Base-by-base conservation (phyloP, 2,888 invertebrate genomes). In the Therioaphis trifolii region DNA sequence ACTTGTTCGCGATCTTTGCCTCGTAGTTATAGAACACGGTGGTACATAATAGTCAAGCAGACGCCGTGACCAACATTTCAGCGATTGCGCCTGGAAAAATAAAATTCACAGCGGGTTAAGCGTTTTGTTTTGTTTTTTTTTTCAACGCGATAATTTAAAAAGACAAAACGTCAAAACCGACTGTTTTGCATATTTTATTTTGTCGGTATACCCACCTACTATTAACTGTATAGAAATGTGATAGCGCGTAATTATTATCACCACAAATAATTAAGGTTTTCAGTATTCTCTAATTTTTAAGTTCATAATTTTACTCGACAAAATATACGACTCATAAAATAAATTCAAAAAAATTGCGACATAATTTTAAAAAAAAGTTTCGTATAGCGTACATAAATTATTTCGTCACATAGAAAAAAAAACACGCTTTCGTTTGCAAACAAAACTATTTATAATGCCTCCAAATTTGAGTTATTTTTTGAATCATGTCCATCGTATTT, bases 381-480 rank as follows among this genome's bases (percentile, higher is more conserved):
- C 9, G 24, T 24, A 46, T 69, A 69, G 43, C 24, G 24, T 24
- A 69, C 24, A 43, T n/a, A n/a, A n/a, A n/a, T n/a, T n/a, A n/a
- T n/a, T n/a, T n/a, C n/a, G n/a, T n/a, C n/a, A n/a, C n/a, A n/a
- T n/a, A n/a, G 24, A 43, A 68, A 21, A 66, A 46, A 71, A 72
- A 72, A 52, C 27, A 72, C 72, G 29, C 52, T 72, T 72, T 52
- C 27, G 29, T 72, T 52, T 72, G 27, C 52, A 72, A 72, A 72
- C 52, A 72, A 72, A 35, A 52, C 49, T 27, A 72, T 72, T 52
- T 29, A 72, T 52, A 52, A 72, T 52, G 29, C 72, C 52, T 72
- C 29, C 72, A 49, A 72, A 52, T 72, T 72, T 72, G 52, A 72
- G 49, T 72, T 72, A 29, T 72, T 72, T 29, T 72, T 52, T n/a